Conservation (phyloP, 2,113 vertebrate species). For the Holacanthus passer region DNA sequence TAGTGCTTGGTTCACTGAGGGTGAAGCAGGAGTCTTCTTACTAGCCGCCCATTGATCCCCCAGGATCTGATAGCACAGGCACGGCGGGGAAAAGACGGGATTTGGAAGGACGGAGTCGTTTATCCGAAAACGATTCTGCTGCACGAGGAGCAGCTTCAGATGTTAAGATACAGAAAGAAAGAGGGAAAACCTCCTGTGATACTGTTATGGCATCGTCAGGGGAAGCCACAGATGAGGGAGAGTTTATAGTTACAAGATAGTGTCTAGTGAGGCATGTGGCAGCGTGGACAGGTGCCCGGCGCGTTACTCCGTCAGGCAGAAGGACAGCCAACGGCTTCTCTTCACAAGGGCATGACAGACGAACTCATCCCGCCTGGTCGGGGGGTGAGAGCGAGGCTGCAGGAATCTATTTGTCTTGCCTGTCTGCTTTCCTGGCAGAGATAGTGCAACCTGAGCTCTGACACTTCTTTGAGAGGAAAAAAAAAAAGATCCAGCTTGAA, state of each 20-base stretch:
- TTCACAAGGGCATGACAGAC: constrained; percentile 37
- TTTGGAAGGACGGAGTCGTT: constrained; percentile 43
- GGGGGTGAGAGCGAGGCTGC: not conserved
- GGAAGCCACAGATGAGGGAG: constrained; percentile 1
- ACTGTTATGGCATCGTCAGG: not conserved
- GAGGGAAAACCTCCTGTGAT: not conserved
- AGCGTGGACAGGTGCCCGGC: constrained; percentile 3
- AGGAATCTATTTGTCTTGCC: constrained; percentile 49
- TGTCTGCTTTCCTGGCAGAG: constrained; percentile 51
- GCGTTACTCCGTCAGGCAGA: constrained; percentile 26
- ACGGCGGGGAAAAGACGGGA: constrained; percentile 10
- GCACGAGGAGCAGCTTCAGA: not conserved
- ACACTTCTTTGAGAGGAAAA: constrained; percentile 11
- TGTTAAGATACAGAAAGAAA: constrained; percentile 3
- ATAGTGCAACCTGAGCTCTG: constrained; percentile 35
- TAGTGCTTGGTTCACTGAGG: constrained; percentile 47
- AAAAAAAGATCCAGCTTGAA: not conserved
- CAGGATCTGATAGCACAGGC: constrained; percentile 40
- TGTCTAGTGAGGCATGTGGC: constrained; percentile 7
- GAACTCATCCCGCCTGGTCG: constrained; percentile 21
- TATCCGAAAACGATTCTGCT: constrained; percentile 48
- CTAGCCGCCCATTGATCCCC: constrained; percentile 45
- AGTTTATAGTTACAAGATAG: constrained; percentile 16
- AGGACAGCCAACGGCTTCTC: constrained; percentile 27
- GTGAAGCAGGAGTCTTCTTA: constrained; percentile 46